These are phyloP conservation scores for Takifugu rubripes DNA, from an alignment of 2,797 vertebrate genomes.

Conservation along the genomic window DNA sequence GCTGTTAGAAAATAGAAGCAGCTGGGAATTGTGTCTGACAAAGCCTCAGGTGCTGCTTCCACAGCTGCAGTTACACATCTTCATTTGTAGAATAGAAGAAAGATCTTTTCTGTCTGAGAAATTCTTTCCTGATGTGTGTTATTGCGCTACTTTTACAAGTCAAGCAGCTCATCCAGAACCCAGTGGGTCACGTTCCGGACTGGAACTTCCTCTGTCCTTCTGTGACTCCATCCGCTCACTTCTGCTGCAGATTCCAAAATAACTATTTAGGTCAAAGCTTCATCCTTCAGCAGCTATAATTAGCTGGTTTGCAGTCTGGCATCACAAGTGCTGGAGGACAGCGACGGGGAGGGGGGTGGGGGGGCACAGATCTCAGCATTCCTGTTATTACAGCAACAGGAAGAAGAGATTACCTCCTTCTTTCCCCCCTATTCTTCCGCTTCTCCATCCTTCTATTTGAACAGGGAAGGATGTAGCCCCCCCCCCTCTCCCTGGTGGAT, in stretches of 20 bases:
- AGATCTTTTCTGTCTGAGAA: neutral
- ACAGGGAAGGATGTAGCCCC: slow-evolving; percentile 58
- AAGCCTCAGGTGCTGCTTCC: neutral
- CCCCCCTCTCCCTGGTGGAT: slow-evolving; percentile 59
- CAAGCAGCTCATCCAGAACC: neutral
- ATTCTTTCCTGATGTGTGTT: neutral
- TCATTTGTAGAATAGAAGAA: too few relatives aligned
- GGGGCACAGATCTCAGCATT: slow-evolving; percentile 28
- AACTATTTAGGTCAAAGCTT: slow-evolving; percentile 62
- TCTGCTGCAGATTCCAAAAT: slow-evolving; percentile 48
- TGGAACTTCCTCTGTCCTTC: slow-evolving; percentile 23
- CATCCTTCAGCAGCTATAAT: slow-evolving; percentile 63
- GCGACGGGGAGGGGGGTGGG: neutral
- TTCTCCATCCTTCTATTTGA: slow-evolving; percentile 29
- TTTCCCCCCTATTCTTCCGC: slow-evolving; percentile 33
- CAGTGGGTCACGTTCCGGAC: neutral
- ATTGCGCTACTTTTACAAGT: neutral
- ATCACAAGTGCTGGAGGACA: slow-evolving; percentile 32
- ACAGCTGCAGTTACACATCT: too few relatives aligned
- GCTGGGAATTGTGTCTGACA: slow-evolving; percentile 13
- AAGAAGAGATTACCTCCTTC: slow-evolving; percentile 31
- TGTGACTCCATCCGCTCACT: slow-evolving; percentile 30
- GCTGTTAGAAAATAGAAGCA: slow-evolving; percentile 20
- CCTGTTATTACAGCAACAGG: slow-evolving; percentile 50
- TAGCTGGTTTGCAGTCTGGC: slow-evolving; percentile 50